Percentiles rank a stretch among this genome's conserved stretches.
Evolutionary conservation across 2,797 vertebrate species (phyloP).

Genomic region (Synaphobranchus kaupii): DNA sequence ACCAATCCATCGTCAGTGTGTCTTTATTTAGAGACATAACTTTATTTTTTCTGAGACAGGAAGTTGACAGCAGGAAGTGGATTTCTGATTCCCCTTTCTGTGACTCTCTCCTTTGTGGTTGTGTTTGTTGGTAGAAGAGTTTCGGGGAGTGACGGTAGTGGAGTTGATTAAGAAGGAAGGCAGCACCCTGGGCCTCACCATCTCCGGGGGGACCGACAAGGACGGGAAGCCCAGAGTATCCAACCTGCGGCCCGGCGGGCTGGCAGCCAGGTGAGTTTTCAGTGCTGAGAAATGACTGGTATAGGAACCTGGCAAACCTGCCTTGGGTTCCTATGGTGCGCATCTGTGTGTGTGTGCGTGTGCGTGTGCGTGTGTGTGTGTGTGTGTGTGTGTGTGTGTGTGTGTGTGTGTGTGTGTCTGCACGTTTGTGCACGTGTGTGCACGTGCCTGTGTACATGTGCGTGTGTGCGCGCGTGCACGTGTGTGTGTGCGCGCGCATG

Average conservation of each 20-base stretch:
- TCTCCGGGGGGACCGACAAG: conserved; percentile 97
- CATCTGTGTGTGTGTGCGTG: conserved; percentile 43
- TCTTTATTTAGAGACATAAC: no score
- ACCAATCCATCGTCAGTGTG: background rate
- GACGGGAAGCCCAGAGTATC: conserved; percentile 95
- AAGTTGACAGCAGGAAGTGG: conserved; percentile 48
- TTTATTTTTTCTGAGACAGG: background rate
- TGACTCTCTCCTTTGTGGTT: conserved; percentile 41
- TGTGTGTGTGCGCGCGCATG: conserved; percentile 47
- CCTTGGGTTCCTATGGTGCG: conserved; percentile 22
- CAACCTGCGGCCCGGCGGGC: conserved; percentile 90
- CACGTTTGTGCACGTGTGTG: background rate
- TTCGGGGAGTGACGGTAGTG: conserved; percentile 90
- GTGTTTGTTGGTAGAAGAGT: conserved; percentile 82
- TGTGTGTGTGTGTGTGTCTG: background rate
- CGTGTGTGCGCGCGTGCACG: conserved; percentile 35
- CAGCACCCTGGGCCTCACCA: conserved; percentile 92
- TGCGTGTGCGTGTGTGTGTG: conserved; percentile 44
- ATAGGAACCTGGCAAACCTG: conserved; percentile 49
- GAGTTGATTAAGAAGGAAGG: conserved; percentile 97
- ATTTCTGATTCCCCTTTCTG: conserved; percentile 46
- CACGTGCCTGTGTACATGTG: background rate
- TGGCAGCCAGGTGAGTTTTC: conserved; percentile 90
- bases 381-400: conserved; percentile 21
- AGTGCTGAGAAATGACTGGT: conserved; percentile 42